Conservation (phyloP, 1,140 invertebrate genomes). For the Anastrepha ludens region DNA sequence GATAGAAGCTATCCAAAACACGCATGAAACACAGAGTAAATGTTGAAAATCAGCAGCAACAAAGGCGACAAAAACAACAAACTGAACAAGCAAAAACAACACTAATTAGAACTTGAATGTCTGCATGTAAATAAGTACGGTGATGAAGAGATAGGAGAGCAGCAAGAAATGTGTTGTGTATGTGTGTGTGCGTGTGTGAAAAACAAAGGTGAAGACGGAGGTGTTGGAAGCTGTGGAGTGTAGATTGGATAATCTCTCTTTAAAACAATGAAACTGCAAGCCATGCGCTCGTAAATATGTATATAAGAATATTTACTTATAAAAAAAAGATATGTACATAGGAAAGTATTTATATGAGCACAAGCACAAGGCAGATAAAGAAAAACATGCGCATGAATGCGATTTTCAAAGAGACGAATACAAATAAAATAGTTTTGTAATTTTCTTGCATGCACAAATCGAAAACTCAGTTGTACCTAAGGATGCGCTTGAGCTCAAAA, state of each 20-base stretch:
- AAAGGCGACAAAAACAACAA: constrained; percentile 29
- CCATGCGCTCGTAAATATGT: background rate
- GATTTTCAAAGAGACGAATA: background rate
- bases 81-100: background rate
- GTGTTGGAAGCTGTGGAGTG: background rate
- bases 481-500: background rate
- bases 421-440: too few species aligned
- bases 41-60: background rate
- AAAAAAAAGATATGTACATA: background rate
- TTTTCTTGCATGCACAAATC: too few species aligned
- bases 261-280: background rate
- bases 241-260: background rate
- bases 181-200: background rate
- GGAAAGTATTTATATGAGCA: background rate
- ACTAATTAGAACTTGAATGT: constrained; percentile 25
- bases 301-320: too few species aligned
- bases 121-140: constrained; percentile 19
- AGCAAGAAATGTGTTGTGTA: background rate
- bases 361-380: background rate
- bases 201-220: background rate
- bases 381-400: background rate
- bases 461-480: background rate
- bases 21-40: background rate
- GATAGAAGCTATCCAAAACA: constrained; percentile 37
- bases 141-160: background rate